Percentiles rank a stretch among this genome's conserved stretches.
Evolutionary conservation across 2,888 invertebrate genomes (phyloP).

Genomic region (Corbicula japonica): DNA sequence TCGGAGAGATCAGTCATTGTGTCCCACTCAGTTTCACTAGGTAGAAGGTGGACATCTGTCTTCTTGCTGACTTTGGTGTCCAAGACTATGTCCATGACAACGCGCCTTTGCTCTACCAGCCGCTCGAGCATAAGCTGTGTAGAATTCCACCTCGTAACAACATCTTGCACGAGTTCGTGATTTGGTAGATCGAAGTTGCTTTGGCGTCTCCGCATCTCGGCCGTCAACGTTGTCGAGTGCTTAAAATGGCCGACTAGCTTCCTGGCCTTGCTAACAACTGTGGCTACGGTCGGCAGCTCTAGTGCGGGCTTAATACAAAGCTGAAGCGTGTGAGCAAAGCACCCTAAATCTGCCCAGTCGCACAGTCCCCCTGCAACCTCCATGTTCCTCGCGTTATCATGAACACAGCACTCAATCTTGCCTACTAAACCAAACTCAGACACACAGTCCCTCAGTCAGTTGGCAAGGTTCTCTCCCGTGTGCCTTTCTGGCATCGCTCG

Average conservation of each 20-base stretch:
- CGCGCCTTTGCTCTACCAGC: conserved; percentile 36
- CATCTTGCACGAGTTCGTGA: conserved; percentile 38
- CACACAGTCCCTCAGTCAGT: conserved; percentile 5
- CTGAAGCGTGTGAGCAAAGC: conserved; percentile 47
- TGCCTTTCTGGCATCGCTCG: too few relatives aligned
- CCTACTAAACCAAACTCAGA: conserved; percentile 32
- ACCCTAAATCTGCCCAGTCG: conserved; percentile 33
- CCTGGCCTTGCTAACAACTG: conserved; percentile 12
- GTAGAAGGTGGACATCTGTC: conserved; percentile 9
- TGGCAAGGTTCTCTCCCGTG: conserved; percentile 19
- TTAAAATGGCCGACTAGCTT: conserved; percentile 44
- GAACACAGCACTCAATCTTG: conserved; percentile 23
- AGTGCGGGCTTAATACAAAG: too few relatives aligned
- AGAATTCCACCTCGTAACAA: conserved; percentile 37
- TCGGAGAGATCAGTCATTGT: conserved; percentile 11
- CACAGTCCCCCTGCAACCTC: conserved; percentile 20
- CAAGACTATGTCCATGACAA: conserved; percentile 32
- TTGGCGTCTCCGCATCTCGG: conserved; percentile 28
- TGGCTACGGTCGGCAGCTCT: conserved; percentile 15
- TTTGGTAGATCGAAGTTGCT: conserved; percentile 14
- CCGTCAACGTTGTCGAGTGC: conserved; percentile 34
- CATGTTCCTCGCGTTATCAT: conserved; percentile 47
- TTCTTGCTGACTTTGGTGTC: conserved; percentile 32
- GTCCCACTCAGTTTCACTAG: conserved; percentile 29
- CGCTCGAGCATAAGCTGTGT: conserved; percentile 36